These are phyloP conservation scores for Philhelius pedissequus DNA, from an alignment of 2,888 invertebrate genomes.

Conservation along the genomic window DNA sequence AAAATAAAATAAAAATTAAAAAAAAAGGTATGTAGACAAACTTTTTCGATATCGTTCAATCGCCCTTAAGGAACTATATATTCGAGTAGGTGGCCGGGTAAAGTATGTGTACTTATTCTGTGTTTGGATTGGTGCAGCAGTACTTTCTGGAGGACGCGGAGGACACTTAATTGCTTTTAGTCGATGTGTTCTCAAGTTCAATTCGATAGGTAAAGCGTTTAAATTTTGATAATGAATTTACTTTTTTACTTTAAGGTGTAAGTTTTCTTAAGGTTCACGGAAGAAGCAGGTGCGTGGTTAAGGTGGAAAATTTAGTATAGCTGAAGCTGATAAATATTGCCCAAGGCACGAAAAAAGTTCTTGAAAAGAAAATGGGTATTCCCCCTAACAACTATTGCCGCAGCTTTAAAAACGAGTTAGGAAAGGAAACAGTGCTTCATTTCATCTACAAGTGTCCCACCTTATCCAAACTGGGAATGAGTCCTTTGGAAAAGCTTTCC, in stretches of 20 bases:
- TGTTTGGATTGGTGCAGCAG: slow-evolving; percentile 12
- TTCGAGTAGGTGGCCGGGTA: no score
- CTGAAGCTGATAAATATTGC: no score
- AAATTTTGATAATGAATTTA: slow-evolving; percentile 25
- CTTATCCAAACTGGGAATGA: no score
- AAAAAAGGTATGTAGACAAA: slow-evolving; percentile 2
- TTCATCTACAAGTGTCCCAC: no score
- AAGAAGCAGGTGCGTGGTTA: slow-evolving; percentile 2
- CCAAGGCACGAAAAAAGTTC: no score
- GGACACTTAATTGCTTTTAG: slow-evolving; percentile 66
- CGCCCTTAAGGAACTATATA: slow-evolving; percentile 53
- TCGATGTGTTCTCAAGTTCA: slow-evolving; percentile 55
- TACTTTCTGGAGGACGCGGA: slow-evolving; percentile 25
- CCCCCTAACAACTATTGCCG: no score
- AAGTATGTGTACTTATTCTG: not conserved
- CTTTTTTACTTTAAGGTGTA: slow-evolving; percentile 7
- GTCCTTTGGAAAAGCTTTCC: no score
- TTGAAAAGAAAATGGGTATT: no score
- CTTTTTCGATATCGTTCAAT: slow-evolving; percentile 62
- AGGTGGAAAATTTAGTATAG: not conserved
- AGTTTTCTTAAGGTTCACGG: not conserved
- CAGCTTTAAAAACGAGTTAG: no score
- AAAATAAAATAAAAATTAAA: not conserved
- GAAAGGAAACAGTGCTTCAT: no score
- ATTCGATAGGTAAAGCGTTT: slow-evolving; percentile 20